Evolutionary conservation across 2,888 invertebrate species (phyloP).

Genomic region (Netelia melanura): DNA sequence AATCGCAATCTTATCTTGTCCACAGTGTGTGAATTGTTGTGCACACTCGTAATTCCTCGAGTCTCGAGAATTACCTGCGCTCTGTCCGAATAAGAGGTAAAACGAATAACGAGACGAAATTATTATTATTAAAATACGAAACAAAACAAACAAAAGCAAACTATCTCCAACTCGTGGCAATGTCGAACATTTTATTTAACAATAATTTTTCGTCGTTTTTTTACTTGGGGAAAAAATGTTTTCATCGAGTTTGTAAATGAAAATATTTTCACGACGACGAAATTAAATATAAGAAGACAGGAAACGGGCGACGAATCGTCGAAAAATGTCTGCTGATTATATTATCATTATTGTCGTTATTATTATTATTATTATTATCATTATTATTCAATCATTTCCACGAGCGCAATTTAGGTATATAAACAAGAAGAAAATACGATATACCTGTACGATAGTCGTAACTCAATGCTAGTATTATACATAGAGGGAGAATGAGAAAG

Average conservation of each 20-base stretch:
- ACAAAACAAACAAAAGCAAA: too few species aligned
- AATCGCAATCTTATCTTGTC: constrained; percentile 56
- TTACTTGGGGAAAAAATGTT: background rate
- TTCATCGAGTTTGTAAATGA: background rate
- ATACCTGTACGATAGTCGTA: constrained; percentile 60
- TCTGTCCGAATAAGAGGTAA: constrained; percentile 61
- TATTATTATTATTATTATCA: constrained; percentile 49
- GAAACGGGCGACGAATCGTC: background rate
- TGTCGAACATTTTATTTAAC: constrained; percentile 7
- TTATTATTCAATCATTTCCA: constrained; percentile 42
- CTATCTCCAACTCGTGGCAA: constrained; percentile 11
- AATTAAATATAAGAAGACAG: background rate
- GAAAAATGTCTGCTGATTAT: constrained; percentile 25
- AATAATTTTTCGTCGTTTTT: background rate
- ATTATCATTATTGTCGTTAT: constrained; percentile 17
- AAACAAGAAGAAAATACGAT: constrained; percentile 48
- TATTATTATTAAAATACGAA: too few species aligned
- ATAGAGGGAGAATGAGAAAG: constrained; percentile 6
- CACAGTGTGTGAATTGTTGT: background rate
- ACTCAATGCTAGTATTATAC: constrained; percentile 58
- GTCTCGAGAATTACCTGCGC: constrained; percentile 26
- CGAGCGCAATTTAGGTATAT: constrained; percentile 59
- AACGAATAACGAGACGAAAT: constrained; percentile 1
- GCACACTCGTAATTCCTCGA: constrained; percentile 7
- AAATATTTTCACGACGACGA: background rate